Evolutionary conservation across 2,888 invertebrate species (phyloP).

Genomic region (Muschampia plurimacula): DNA sequence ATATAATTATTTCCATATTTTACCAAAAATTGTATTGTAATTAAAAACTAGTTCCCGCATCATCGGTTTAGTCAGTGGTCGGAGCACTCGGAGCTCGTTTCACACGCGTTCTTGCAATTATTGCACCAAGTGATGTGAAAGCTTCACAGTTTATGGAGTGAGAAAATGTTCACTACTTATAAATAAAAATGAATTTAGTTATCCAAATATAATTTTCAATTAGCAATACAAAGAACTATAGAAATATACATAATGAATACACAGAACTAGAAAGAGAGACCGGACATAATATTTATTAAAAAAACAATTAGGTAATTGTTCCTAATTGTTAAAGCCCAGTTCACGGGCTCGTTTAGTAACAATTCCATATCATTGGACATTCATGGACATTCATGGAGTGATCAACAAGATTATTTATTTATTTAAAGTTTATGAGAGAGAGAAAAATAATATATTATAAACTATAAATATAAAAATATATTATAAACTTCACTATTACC

Average conservation of each 20-base stretch:
- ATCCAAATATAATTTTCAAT: constrained; percentile 1
- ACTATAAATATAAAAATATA: no score
- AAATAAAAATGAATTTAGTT: constrained; percentile 20
- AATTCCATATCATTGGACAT: no score
- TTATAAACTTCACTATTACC: no score
- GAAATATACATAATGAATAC: not conserved
- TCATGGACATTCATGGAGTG: no score
- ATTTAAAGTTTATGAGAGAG: no score
- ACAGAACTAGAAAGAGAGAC: not conserved
- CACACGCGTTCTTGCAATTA: constrained; percentile 29
- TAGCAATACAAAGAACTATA: not conserved
- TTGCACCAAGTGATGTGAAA: constrained; percentile 32
- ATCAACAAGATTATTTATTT: no score
- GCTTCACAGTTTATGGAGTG: constrained; percentile 33
- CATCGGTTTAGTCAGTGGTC: constrained; percentile 9
- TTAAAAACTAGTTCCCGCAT: constrained; percentile 22
- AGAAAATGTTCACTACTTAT: constrained; percentile 33
- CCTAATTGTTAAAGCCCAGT: no score
- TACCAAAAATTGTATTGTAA: not conserved
- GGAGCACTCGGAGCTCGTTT: constrained; percentile 21
- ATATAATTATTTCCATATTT: no score
- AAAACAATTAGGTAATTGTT: no score
- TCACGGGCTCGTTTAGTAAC: no score
- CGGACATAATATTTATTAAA: no score
- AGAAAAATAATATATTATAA: no score